Conservation (phyloP, 2,888 invertebrate species). For the Chymomyza amoena region DNA sequence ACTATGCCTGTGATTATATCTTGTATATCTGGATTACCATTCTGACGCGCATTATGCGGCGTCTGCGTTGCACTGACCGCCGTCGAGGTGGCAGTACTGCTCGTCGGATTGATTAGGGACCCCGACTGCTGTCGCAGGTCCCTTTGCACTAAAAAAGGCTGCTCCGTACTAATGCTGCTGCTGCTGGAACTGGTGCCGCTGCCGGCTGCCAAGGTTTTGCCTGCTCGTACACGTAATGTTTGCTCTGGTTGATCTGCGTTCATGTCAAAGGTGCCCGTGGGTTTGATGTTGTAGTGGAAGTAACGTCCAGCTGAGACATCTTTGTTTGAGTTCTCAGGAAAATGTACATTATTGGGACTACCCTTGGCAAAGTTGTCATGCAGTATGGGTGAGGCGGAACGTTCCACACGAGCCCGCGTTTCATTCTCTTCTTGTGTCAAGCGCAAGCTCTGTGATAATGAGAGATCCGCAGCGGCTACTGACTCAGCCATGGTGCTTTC, state of each 20-base stretch:
- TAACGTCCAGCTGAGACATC: slow-evolving; percentile 74
- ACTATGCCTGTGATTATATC: slow-evolving; percentile 94
- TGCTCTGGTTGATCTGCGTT: slow-evolving; percentile 58
- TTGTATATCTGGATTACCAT: slow-evolving; percentile 89
- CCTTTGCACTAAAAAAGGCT: slow-evolving; percentile 79
- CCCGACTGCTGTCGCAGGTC: slow-evolving; percentile 79
- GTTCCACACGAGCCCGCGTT: slow-evolving; percentile 78
- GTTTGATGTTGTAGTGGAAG: slow-evolving; percentile 77
- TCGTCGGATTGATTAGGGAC: slow-evolving; percentile 77
- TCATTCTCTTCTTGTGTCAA: slow-evolving; percentile 68
- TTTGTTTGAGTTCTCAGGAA: slow-evolving; percentile 60
- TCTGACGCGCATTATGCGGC: slow-evolving; percentile 78
- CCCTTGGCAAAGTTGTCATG: slow-evolving; percentile 80
- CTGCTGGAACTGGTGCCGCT: slow-evolving; percentile 17
- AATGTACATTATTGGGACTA: slow-evolving; percentile 71
- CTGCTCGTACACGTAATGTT: slow-evolving; percentile 69
- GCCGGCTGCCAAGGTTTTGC: slow-evolving; percentile 60
- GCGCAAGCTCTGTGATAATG: slow-evolving; percentile 16
- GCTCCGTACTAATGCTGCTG: slow-evolving; percentile 36
- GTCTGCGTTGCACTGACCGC: slow-evolving; percentile 73
- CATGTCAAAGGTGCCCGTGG: slow-evolving; percentile 71
- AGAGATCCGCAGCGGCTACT: slow-evolving; percentile 26
- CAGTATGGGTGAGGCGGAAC: slow-evolving; percentile 81
- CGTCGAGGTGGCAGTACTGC: slow-evolving; percentile 73
- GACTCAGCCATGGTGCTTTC: slow-evolving; percentile 67